phyloP scores from a whole-genome alignment of 2,888 invertebrate species.

The Drosophila leonis region DNA sequence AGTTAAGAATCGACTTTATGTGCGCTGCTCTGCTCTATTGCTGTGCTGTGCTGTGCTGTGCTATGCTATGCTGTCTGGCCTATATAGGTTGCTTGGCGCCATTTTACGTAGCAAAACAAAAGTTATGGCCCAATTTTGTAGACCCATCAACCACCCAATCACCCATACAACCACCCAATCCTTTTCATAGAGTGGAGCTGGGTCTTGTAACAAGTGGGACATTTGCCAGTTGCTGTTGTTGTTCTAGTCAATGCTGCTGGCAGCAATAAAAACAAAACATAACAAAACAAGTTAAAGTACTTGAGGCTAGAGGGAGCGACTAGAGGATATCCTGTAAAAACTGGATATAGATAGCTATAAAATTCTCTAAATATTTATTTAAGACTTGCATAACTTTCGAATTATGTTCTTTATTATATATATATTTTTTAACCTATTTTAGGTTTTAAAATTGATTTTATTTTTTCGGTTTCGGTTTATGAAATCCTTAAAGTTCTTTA shows the following conservation, averaged over 20 bases:
- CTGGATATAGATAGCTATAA: too few species aligned
- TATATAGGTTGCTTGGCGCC: conserved; percentile 80
- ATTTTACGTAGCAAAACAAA: conserved; percentile 79
- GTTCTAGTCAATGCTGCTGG: conserved; percentile 68
- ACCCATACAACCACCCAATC: conserved; percentile 2
- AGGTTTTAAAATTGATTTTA: too few species aligned
- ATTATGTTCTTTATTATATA: not conserved
- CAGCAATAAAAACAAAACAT: conserved; percentile 73
- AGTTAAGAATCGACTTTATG: conserved; percentile 50
- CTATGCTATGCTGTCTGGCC: conserved; percentile 64
- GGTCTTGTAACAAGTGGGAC: conserved; percentile 77
- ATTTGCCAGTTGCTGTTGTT: conserved; percentile 74
- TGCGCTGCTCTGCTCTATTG: conserved; percentile 13
- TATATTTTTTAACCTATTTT: too few species aligned
- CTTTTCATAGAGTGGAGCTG: conserved; percentile 12
- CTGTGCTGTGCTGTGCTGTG: not conserved
- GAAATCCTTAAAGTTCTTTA: too few species aligned
- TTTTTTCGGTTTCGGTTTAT: too few species aligned
- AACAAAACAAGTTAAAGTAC: conserved; percentile 9
- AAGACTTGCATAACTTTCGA: not conserved
- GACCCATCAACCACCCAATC: conserved; percentile 42
- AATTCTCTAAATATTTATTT: too few species aligned
- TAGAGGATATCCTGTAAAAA: not conserved
- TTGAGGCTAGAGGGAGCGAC: not conserved
- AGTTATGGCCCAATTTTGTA: conserved; percentile 78